phyloP scores from a whole-genome alignment of 2,888 invertebrate genomes.

The Morpho helenor region DNA sequence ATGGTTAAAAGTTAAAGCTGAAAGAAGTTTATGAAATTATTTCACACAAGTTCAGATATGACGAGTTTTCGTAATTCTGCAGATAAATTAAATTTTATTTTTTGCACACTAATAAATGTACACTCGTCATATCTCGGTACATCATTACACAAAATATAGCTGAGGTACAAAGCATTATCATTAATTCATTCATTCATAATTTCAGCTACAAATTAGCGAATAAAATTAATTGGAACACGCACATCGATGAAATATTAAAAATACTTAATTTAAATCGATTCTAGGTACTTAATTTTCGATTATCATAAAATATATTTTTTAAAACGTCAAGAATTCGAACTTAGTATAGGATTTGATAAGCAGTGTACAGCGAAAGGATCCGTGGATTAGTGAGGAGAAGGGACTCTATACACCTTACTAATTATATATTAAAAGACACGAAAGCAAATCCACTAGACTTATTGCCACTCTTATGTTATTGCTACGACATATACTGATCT shows the following conservation, averaged over 20 bases:
- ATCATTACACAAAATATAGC: slow-evolving; percentile 2
- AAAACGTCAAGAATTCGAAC: slow-evolving; percentile 70
- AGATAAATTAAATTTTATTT: not conserved
- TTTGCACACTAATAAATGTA: not conserved
- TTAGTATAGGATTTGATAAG: slow-evolving; percentile 65
- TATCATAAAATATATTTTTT: slow-evolving; percentile 62
- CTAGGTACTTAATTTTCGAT: slow-evolving; percentile 52
- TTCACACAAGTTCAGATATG: slow-evolving; percentile 1
- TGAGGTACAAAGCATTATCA: slow-evolving; percentile 21
- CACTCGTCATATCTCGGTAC: slow-evolving; percentile 8
- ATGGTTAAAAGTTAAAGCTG: slow-evolving; percentile 25
- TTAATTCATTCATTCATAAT: slow-evolving; percentile 23
- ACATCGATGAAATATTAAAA: slow-evolving; percentile 48
- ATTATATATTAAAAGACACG: slow-evolving; percentile 54
- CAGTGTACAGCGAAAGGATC: slow-evolving; percentile 62
- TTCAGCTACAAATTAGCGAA: slow-evolving; percentile 29
- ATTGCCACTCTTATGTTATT: slow-evolving; percentile 77
- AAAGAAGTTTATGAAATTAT: slow-evolving; percentile 3
- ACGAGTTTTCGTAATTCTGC: not conserved
- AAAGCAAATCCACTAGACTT: slow-evolving; percentile 72
- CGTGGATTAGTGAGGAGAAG: slow-evolving; percentile 37
- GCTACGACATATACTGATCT: slow-evolving; percentile 72
- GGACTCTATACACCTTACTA: slow-evolving; percentile 49
- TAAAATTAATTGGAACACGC: slow-evolving; percentile 29
- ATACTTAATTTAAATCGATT: slow-evolving; percentile 46